Base-by-base conservation (phyloP, 2,797 vertebrate genomes). In the Sparus aurata region DNA sequence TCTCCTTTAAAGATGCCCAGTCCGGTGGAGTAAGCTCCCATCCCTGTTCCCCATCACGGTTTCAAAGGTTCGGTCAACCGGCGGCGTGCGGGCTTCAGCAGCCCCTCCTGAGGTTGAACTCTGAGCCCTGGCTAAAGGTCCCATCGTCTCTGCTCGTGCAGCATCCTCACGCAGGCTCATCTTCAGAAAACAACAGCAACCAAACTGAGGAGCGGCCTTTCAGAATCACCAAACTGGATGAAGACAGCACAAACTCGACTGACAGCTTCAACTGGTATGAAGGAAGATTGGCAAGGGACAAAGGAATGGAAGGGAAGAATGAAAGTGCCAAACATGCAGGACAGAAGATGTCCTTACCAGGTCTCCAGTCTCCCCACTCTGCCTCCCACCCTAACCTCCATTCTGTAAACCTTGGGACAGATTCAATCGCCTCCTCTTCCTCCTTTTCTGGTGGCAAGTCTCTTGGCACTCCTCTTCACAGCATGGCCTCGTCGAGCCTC, bases 41-140 rank as follows among this genome's bases (percentile, higher is more conserved):
- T 12, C 92, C 92, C 3, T 87, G 89, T 57, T 96, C 96, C 17
- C 94, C 96, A 0, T 90, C 85, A 1, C 91, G 89, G 20, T 67
- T 76, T 12, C 82, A 68, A 12, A 84, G 85, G 13, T 49, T 85
- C 0, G 38, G 72, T 30, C 80, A 85, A 18, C 79, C 18, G 1
- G 41, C n/a, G 1, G 20, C 52, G 3, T 88, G 73, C 22, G 93
- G 78, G 65, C 91, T 18, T 86, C 91, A 90, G 83, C 92, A 92
- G 79, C 89, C 88, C 8, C 89, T 95, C 38, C 93, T 96, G 53
- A 82, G 92, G 57, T 54, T 96, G 9, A 95, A 96, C 86, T 96
- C 96, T 4, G 96, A 97, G 66, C 95, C 95, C 0, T 96, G 97
- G 97, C 58, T 97, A 0, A 97, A 95, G 82, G 94, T 95, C 52